These are phyloP conservation scores for Tryphoninae sp. DNA, from an alignment of 2,888 invertebrate species.

Conservation along the genomic window DNA sequence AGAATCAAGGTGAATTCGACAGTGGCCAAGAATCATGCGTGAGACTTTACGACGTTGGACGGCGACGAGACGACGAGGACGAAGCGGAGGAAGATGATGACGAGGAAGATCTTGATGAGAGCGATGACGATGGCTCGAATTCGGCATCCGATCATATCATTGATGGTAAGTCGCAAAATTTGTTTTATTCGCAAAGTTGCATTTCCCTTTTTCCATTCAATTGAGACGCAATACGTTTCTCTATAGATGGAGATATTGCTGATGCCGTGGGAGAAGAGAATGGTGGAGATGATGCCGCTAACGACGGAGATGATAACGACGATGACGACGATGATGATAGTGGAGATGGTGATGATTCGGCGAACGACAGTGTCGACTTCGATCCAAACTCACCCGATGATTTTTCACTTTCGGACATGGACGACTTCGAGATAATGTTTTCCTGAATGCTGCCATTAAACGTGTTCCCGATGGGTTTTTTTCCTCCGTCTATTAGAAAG, in stretches of 20 bases:
- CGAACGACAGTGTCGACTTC: slow-evolving; percentile 73
- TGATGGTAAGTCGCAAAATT: slow-evolving; percentile 73
- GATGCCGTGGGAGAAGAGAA: slow-evolving; percentile 70
- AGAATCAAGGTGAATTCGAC: slow-evolving; percentile 92
- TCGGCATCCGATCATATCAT: slow-evolving; percentile 81
- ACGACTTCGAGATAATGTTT: slow-evolving; percentile 75
- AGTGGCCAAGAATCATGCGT: slow-evolving; percentile 94
- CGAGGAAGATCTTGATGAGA: slow-evolving; percentile 84
- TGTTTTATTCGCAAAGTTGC: slow-evolving; percentile 5
- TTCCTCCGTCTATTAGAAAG: background rate
- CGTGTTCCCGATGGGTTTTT: slow-evolving; percentile 21
- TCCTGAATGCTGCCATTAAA: slow-evolving; percentile 67
- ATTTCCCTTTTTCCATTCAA: slow-evolving; percentile 2
- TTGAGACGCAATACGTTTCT: slow-evolving; percentile 5
- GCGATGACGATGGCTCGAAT: slow-evolving; percentile 84
- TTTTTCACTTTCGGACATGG: slow-evolving; percentile 74
- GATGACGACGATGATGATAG: slow-evolving; percentile 73
- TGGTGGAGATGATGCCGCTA: slow-evolving; percentile 68
- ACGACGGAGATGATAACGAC: slow-evolving; percentile 70
- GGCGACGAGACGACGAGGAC: slow-evolving; percentile 93
- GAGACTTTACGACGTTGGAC: slow-evolving; percentile 95
- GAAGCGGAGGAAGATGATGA: slow-evolving; percentile 89
- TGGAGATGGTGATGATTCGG: slow-evolving; percentile 75
- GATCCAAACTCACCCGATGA: slow-evolving; percentile 72
- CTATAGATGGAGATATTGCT: slow-evolving; percentile 69